Conservation (phyloP, 1,140 invertebrate genomes). For the Caerostris extrusa region DNA sequence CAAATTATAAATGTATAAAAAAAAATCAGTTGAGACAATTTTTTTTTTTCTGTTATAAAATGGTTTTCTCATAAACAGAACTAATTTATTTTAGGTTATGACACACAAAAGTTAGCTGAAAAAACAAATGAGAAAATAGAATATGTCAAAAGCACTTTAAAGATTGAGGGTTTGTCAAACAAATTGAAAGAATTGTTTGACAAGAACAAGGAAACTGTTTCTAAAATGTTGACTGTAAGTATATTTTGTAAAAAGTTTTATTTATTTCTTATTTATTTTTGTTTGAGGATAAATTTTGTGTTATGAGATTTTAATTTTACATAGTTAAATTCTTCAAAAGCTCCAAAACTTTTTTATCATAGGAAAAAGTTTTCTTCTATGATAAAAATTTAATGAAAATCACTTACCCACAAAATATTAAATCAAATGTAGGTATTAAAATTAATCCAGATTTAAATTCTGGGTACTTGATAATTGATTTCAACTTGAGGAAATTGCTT, state of each 20-base stretch:
- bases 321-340: background rate
- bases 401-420: no score
- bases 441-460: no score
- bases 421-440: no score
- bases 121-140: conserved; percentile 54
- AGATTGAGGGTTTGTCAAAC: conserved; percentile 27
- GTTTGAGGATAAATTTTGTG: background rate
- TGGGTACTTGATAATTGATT: no score
- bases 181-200: conserved; percentile 53
- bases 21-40: no score
- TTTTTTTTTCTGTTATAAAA: no score
- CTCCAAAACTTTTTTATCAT: background rate
- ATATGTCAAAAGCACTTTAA: conserved; percentile 44
- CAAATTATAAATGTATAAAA: no score
- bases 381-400: no score
- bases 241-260: conserved; percentile 1
- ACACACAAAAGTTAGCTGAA: conserved; percentile 53
- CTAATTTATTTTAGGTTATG: conserved; percentile 55
- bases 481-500: no score
- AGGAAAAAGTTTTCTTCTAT: background rate
- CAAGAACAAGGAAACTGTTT: conserved; percentile 26
- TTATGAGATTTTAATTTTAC: background rate
- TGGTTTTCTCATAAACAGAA: background rate
- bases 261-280: background rate
- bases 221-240: conserved; percentile 32